Conservation (phyloP, 2,113 vertebrate genomes). For the Coreoperca whiteheadi region DNA sequence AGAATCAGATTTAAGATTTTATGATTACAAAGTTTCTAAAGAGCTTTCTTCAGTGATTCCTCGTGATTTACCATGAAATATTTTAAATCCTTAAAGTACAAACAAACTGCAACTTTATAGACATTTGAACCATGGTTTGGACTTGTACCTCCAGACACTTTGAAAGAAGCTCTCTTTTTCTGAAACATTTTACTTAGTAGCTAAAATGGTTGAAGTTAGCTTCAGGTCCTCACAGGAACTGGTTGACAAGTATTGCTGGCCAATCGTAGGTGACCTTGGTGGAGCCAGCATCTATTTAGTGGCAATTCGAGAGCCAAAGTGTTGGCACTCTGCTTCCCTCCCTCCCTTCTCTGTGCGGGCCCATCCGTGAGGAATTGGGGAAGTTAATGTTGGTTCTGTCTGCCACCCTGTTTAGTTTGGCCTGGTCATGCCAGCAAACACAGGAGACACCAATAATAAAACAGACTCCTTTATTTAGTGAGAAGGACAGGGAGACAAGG, state of each 20-base stretch:
- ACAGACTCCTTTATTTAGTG: slow-evolving; percentile 61
- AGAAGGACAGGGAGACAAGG: slow-evolving; percentile 49
- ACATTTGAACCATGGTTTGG: slow-evolving; percentile 16
- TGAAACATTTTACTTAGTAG: slow-evolving; percentile 3
- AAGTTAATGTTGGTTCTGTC: slow-evolving; percentile 77
- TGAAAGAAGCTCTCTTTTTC: neutral
- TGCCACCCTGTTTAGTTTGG: slow-evolving; percentile 76
- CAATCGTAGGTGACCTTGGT: slow-evolving; percentile 53
- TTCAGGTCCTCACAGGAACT: neutral
- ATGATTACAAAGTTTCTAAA: slow-evolving; percentile 18
- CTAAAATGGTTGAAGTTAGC: slow-evolving; percentile 14
- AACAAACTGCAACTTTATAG: slow-evolving; percentile 29
- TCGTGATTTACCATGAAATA: slow-evolving; percentile 16
- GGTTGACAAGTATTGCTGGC: slow-evolving; percentile 22
- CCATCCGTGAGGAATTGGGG: slow-evolving; percentile 48
- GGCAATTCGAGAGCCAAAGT: slow-evolving; percentile 60
- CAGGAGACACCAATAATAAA: slow-evolving; percentile 64
- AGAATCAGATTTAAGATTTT: slow-evolving; percentile 26
- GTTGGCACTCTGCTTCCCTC: slow-evolving; percentile 50
- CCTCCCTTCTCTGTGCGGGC: slow-evolving; percentile 25
- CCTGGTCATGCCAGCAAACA: slow-evolving; percentile 35
- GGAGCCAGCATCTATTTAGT: slow-evolving; percentile 72
- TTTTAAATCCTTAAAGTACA: slow-evolving; percentile 6
- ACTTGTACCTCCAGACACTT: slow-evolving; percentile 3
- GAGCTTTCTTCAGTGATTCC: slow-evolving; percentile 42